These are phyloP conservation scores for Coenobita brevimanus DNA, from an alignment of 1,140 invertebrate genomes.

Conservation along the genomic window DNA sequence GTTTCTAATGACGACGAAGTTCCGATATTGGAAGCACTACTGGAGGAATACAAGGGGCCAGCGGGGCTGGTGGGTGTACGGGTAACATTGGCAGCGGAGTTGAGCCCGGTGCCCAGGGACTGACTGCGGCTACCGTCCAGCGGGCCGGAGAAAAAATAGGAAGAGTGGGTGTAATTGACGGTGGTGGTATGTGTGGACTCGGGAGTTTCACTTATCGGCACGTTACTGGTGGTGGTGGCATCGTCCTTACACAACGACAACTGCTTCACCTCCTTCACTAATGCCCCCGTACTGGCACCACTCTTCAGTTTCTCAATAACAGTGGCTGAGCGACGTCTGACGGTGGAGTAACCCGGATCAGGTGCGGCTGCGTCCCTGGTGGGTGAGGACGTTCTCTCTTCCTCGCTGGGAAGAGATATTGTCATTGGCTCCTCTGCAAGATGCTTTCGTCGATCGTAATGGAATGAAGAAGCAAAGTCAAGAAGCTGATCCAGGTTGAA, in stretches of 20 bases:
- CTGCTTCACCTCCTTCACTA: slow-evolving; percentile 66
- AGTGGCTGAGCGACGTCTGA: slow-evolving; percentile 63
- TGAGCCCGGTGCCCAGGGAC: slow-evolving; percentile 66
- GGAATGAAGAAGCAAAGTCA: slow-evolving; percentile 70
- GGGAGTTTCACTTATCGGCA: slow-evolving; percentile 50
- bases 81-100: slow-evolving; percentile 57
- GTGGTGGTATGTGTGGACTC: slow-evolving; percentile 64
- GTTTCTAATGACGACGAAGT: slow-evolving; percentile 68
- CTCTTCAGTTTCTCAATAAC: slow-evolving; percentile 65
- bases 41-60: slow-evolving; percentile 63
- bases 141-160: slow-evolving; percentile 67
- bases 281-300: slow-evolving; percentile 40
- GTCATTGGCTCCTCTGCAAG: slow-evolving; percentile 54
- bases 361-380: slow-evolving; percentile 31
- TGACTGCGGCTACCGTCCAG: slow-evolving; percentile 65
- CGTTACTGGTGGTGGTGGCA: slow-evolving; percentile 26
- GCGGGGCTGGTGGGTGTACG: slow-evolving; percentile 49
- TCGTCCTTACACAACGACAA: slow-evolving; percentile 59
- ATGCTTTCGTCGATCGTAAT: slow-evolving; percentile 69
- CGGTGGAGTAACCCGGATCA: slow-evolving; percentile 56
- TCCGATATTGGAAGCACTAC: slow-evolving; percentile 64
- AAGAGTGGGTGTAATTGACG: slow-evolving; percentile 65
- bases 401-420: slow-evolving; percentile 54
- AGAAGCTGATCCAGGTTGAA: slow-evolving; percentile 71
- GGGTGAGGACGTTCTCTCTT: slow-evolving; percentile 51